Percentiles rank a stretch among this genome's conserved stretches.
These are phyloP conservation scores for Axinella damicornis DNA, from an alignment of 37 sponge, comb jelly and placozoan species.

Conservation along the genomic window DNA sequence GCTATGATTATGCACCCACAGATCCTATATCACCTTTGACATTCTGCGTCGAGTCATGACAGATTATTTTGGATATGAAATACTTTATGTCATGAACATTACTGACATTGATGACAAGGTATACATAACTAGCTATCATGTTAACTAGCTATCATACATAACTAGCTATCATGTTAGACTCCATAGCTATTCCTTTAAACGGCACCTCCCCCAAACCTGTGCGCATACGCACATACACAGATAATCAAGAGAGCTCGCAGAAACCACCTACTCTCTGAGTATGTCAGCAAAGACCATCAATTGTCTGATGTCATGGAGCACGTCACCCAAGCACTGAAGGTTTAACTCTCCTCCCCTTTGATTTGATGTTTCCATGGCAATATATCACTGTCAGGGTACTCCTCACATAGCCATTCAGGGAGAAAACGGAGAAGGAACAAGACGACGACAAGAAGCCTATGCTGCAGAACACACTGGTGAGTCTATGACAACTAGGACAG, in stretches of 20 bases:
- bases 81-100: conserved; percentile 96
- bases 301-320: conserved; percentile 27
- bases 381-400: too few species aligned
- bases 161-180: too few species aligned
- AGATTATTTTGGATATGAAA: conserved; percentile 89
- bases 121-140: too few species aligned
- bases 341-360: too few species aligned
- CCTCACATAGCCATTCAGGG: conserved; percentile 44
- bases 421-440: conserved; percentile 33
- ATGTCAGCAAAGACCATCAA: background rate
- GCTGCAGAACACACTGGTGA: conserved; percentile 58
- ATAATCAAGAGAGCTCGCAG: conserved; percentile 76
- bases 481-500: background rate
- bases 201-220: too few species aligned
- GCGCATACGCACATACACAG: too few species aligned
- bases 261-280: conserved; percentile 55
- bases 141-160: too few species aligned
- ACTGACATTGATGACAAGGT: conserved; percentile 98
- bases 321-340: conserved; percentile 60
- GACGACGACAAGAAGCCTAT: conserved; percentile 78
- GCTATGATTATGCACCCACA: too few species aligned
- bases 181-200: too few species aligned
- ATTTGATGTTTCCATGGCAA: too few species aligned
- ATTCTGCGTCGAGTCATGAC: conserved; percentile 91
- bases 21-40: conserved; percentile 97